Evolutionary conservation across 2,888 invertebrate genomes (phyloP), one percentile per base, ranked within the genome.

Genomic region (Trachelus troglodyta): DNA sequence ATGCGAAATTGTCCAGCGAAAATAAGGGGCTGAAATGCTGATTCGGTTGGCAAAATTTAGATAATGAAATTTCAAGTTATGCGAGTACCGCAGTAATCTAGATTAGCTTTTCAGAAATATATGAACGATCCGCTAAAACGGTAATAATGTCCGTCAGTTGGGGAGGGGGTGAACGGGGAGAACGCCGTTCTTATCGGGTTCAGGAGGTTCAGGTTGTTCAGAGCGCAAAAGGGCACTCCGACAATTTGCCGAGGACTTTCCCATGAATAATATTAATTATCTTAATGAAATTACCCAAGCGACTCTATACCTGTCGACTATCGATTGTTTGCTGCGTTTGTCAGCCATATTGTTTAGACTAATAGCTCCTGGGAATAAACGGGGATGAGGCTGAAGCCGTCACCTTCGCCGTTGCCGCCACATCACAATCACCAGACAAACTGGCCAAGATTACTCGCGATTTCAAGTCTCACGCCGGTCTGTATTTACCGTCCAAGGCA

Each of bases 301-400:
- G 83, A 80, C 83, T 83, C 82, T 82, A 79, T 81, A 85, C 85
- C 83, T 82, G 83, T 82, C 80, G 83, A 81, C 85, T 89, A 90
- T 90, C 88, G 90, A 90, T 91, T 90, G 87, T 87, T 88, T 83
- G 86, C 90, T 87, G 88, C 89, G 86, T 90, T 90, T 89, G 90
- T 88, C 90, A 89, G 90, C 88, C 89, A 88, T 90, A 89, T 90
- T 90, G 90, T 89, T 90, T 89, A 88, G 86, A 87, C 89, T 90
- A 90, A 90, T 89, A 89, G 89, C 88, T 90, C 86, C 86, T 87
- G 88, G 87, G 88, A 90, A 87, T 87, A 87, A 87, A 83, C 82
- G 82, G 83, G 83, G 79, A 78, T 77, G 80, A 82, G 81, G 40
- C 74, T 34, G 79, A 73, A 76, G 79, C 75, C 75, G 74, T 69